A percentile compares a stretch with the other conserved stretches of the same genome.
phyloP scores from a whole-genome alignment of 2,797 vertebrate genomes.

The Dicrostonyx torquatus region DNA sequence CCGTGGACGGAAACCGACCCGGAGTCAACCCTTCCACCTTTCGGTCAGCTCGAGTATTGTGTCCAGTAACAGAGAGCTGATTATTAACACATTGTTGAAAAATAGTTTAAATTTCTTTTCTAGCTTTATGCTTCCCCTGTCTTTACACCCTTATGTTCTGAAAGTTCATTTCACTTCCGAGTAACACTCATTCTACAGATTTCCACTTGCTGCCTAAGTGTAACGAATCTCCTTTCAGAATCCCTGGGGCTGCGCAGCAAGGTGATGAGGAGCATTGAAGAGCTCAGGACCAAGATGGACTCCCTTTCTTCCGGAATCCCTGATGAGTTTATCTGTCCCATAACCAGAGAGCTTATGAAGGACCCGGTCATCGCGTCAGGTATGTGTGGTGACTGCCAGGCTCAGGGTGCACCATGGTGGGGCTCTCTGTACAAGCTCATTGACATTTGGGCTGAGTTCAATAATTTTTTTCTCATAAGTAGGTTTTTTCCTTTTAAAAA shows the following conservation, averaged over 20 bases:
- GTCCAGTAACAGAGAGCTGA: background rate
- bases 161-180: background rate
- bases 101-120: background rate
- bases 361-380: constrained; percentile 97
- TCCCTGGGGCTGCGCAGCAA: constrained; percentile 93
- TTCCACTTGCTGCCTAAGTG: background rate
- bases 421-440: background rate
- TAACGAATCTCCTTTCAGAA: constrained; percentile 85
- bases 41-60: background rate
- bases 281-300: constrained; percentile 86
- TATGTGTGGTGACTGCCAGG: constrained; percentile 73
- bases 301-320: constrained; percentile 87
- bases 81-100: background rate
- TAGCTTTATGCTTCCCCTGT: background rate
- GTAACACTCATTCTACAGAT: background rate
- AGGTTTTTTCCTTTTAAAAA: background rate
- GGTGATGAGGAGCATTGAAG: constrained; percentile 92
- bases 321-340: constrained; percentile 97
- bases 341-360: constrained; percentile 96
- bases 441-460: background rate
- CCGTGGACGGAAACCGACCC: background rate
- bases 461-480: background rate
- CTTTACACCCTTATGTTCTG: background rate
- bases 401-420: background rate
- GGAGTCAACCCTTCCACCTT: background rate